Percentiles rank a stretch among this genome's conserved stretches.
Evolutionary conservation across 2,113 vertebrate genomes (phyloP).

Genomic region (Saccopteryx bilineata): DNA sequence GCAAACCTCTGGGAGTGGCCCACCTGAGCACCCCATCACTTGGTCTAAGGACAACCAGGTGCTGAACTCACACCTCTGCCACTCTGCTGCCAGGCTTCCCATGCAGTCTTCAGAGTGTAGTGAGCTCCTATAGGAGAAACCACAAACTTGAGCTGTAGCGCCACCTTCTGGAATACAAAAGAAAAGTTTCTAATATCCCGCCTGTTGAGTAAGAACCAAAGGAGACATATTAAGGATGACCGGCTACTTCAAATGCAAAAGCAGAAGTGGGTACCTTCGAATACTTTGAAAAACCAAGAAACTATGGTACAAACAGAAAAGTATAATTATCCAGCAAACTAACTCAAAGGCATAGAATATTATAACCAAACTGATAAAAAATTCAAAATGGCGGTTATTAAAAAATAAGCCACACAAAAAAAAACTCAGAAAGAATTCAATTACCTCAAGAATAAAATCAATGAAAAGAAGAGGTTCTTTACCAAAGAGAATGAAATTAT

Average conservation of each 20-base stretch:
- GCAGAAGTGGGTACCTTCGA: background rate
- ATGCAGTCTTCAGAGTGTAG: background rate
- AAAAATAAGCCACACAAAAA: background rate
- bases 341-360: background rate
- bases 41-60: background rate
- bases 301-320: background rate
- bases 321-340: background rate
- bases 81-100: background rate
- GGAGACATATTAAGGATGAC: background rate
- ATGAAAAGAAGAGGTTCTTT: background rate
- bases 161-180: conserved; percentile 35
- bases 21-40: background rate
- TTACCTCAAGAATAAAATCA: background rate
- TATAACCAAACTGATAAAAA: background rate
- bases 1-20: background rate
- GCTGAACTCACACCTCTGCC: background rate
- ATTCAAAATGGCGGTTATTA: background rate
- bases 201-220: background rate
- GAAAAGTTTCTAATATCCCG: background rate
- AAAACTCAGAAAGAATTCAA: background rate
- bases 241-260: background rate
- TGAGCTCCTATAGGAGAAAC: background rate
- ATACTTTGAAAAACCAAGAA: background rate
- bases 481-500: background rate
- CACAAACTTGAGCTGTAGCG: background rate